Conservation (phyloP, 2,113 vertebrate species). For the Alexandromys fortis region DNA sequence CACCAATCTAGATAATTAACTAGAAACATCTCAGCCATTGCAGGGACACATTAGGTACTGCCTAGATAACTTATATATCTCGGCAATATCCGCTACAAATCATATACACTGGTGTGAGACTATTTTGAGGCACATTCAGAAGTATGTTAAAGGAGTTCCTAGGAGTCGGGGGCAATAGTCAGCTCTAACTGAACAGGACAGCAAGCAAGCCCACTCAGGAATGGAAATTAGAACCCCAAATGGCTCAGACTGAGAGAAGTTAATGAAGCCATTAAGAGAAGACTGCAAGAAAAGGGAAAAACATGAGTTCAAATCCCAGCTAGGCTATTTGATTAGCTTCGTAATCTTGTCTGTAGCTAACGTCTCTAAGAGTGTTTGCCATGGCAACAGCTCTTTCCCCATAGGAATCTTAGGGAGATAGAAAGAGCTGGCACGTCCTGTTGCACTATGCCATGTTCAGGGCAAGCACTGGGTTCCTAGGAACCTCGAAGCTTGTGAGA, state of each 20-base stretch:
- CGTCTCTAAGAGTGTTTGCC: not conserved
- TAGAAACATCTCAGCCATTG: not conserved
- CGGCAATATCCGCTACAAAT: constrained; percentile 3
- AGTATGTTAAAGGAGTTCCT: not conserved
- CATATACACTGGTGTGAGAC: not conserved
- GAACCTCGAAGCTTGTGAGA: not conserved
- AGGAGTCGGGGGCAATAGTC: not conserved
- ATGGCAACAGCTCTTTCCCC: not conserved
- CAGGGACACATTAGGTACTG: not conserved
- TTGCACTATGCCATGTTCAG: not conserved
- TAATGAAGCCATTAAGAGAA: not conserved
- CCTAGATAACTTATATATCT: not conserved
- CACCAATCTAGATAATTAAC: not conserved
- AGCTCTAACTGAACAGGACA: not conserved
- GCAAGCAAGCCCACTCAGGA: not conserved
- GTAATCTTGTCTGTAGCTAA: not conserved
- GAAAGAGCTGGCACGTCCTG: not conserved
- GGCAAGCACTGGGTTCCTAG: not conserved
- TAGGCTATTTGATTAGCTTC: not conserved
- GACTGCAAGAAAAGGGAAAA: not conserved
- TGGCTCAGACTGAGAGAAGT: not conserved
- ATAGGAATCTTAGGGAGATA: not conserved
- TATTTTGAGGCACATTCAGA: constrained; percentile 4
- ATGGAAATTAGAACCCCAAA: not conserved
- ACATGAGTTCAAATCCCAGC: not conserved